Percentiles rank a stretch among this genome's conserved stretches.
phyloP scores from a whole-genome alignment of 2,888 invertebrate species.

The Ametastegia equiseti region DNA sequence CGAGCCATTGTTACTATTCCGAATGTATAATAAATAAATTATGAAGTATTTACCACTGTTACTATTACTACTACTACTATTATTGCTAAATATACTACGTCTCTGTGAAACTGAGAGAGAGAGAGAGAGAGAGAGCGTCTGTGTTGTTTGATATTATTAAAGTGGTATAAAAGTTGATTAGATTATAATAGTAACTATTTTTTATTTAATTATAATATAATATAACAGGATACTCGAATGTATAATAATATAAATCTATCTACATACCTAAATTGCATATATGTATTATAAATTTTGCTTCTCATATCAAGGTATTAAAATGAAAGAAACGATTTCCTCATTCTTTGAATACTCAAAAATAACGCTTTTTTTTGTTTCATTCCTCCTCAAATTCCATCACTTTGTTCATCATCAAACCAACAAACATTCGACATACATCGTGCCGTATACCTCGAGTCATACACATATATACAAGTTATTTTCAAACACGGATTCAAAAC shows the following conservation, averaged over 20 bases:
- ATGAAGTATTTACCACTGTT: neutral
- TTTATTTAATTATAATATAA: constrained; percentile 22
- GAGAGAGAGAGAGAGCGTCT: neutral
- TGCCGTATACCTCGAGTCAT: no score
- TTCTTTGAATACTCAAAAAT: neutral
- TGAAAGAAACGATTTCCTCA: neutral
- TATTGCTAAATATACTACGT: neutral
- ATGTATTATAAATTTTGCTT: constrained; percentile 25
- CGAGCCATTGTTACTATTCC: constrained; percentile 24
- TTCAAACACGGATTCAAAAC: neutral
- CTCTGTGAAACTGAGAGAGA: neutral
- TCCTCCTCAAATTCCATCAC: no score
- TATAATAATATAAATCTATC: constrained; percentile 2
- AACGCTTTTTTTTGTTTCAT: neutral
- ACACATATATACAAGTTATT: neutral
- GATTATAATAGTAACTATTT: constrained; percentile 32
- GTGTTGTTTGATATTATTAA: constrained; percentile 40
- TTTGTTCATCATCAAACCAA: neutral
- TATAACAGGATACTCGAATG: neutral
- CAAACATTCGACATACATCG: no score
- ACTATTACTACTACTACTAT: neutral
- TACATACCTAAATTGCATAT: neutral
- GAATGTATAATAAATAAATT: constrained; percentile 10
- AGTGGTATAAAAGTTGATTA: neutral
- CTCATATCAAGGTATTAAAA: constrained; percentile 6